Conservation (phyloP, 2,113 vertebrate genomes). For the Panurus biarmicus region DNA sequence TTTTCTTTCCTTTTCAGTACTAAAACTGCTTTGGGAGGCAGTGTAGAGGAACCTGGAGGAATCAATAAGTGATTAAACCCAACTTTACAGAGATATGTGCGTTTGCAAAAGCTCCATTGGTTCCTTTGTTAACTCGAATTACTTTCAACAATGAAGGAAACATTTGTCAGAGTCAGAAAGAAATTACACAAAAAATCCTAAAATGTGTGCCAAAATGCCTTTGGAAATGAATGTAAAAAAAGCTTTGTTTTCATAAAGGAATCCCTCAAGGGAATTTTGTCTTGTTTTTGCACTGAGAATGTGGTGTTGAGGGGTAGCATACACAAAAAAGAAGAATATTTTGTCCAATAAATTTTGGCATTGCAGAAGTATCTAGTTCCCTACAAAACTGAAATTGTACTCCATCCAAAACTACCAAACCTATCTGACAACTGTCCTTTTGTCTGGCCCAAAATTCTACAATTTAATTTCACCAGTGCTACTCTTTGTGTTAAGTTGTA, state of each 20-base stretch:
- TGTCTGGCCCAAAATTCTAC: background rate
- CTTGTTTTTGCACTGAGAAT: background rate
- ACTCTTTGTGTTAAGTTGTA: accelerated
- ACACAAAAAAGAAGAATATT: background rate
- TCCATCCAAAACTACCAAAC: background rate
- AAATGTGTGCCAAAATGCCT: background rate
- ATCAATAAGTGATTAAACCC: slow-evolving; percentile 63
- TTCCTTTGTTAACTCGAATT: slow-evolving; percentile 50
- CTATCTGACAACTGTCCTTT: background rate
- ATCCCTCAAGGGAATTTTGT: background rate
- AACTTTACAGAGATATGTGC: slow-evolving; percentile 42
- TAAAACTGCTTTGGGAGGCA: slow-evolving; percentile 40
- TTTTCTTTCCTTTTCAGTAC: slow-evolving; percentile 39
- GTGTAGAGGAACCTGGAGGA: background rate
- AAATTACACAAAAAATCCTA: background rate
- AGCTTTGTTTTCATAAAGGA: background rate
- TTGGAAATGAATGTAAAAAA: background rate
- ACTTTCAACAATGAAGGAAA: slow-evolving; percentile 39
- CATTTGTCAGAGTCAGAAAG: slow-evolving; percentile 31
- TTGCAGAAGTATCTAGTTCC: background rate
- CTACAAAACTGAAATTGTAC: background rate
- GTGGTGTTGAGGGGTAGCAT: background rate
- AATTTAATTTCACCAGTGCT: background rate
- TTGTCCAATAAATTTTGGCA: background rate
- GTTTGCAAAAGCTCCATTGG: slow-evolving; percentile 4